Evolutionary conservation across 1,140 invertebrate genomes (phyloP), one percentile per base, ranked within the genome.

Genomic region (Helicorthomorpha holstii): DNA sequence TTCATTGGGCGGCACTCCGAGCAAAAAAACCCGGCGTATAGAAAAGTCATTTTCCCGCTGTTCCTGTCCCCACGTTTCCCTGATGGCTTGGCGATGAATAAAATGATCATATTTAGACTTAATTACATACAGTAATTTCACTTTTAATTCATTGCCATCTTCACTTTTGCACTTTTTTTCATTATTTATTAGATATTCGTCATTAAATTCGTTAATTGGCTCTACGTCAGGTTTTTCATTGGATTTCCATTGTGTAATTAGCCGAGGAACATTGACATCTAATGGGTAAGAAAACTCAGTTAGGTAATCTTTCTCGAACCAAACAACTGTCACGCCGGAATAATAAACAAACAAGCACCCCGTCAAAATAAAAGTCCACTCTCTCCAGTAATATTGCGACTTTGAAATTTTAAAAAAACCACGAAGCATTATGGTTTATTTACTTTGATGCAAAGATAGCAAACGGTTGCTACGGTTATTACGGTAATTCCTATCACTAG

Each of bases 11-110:
- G 62, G 57, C 12, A 66, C 62, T 7, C 90, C 90, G 12, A 93
- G 57, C 2, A 90, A 60, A 66, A 93, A 93, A n/a, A 88, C 70
- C 1, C 76, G 80, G 60, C 76, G 75, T 3, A 87, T 78, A n/a
- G 74, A 70, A 1, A 85, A 80, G 65, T 89, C 83, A 2, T 80
- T 82, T 64, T 79, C 75, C 54, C 81, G 66, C 34, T 75, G 74
- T 59, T 86, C 82, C 68, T 77, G 82, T 3, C 86, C 90, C 82
- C 86, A 94, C 0, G 85, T 82, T 27, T 80, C 75, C 51, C 90
- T 69, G 57, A 94, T 91, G 0, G 75, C 80, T 16, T 66, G 59
- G 53, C 89, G 70, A 51, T 75, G 70, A 0, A 78, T 69, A 60
- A 81, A 79, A 71, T 95, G 67, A 1, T 71, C 56, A 53, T 82